phyloP scores from a whole-genome alignment of 1,140 invertebrate genomes.

The Temnothorax curvispinosus region DNA sequence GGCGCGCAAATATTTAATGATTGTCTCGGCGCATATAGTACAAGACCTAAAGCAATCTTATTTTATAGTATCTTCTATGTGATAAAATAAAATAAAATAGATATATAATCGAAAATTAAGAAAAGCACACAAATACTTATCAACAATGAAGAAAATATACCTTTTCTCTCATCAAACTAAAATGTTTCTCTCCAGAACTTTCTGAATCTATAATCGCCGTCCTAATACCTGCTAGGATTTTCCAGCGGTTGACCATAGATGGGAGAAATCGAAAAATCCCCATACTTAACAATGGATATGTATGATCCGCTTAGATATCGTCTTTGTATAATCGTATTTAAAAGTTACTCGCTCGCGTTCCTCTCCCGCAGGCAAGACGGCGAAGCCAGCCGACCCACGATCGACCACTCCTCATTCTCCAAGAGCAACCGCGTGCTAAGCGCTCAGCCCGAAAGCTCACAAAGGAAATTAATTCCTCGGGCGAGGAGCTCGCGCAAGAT shows the following conservation, averaged over 20 bases:
- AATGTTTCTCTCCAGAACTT: background rate
- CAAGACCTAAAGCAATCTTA: conserved; percentile 6
- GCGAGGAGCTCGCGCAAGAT: conserved; percentile 56
- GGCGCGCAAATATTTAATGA: conserved; percentile 51
- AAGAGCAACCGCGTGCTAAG: conserved; percentile 64
- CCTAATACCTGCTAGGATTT: conserved; percentile 23
- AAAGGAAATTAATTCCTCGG: conserved; percentile 77
- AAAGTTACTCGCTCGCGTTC: conserved; percentile 62
- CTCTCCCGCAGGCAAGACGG: background rate
- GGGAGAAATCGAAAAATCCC: conserved; percentile 25
- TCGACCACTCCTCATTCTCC: conserved; percentile 69
- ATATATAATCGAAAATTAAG: background rate
- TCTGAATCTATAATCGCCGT: background rate
- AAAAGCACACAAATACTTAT: background rate
- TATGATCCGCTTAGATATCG: conserved; percentile 74
- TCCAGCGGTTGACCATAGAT: conserved; percentile 23
- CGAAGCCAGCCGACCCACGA: conserved; percentile 33
- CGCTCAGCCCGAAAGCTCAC: conserved; percentile 71
- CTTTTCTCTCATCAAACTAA: background rate
- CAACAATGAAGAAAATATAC: background rate
- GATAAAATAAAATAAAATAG: background rate
- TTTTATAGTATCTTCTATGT: background rate
- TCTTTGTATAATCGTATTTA: conserved; percentile 75
- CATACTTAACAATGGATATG: conserved; percentile 7
- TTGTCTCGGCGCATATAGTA: background rate